phyloP scores from a whole-genome alignment of 53 echinoderm and acorn worm genomes.

The Holothuria scabra region DNA sequence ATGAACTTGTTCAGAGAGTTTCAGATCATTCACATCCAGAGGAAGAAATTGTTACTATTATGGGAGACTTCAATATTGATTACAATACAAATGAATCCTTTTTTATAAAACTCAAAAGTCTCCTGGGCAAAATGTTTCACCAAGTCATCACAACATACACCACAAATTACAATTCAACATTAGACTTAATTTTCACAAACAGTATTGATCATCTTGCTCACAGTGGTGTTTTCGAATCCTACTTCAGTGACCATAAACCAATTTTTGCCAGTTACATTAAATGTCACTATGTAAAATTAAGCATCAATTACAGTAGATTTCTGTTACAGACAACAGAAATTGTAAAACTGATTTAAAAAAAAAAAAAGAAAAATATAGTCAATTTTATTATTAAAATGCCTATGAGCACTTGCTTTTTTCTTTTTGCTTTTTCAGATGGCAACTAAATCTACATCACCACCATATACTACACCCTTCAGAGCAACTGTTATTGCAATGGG shows the following conservation, averaged over 20 bases:
- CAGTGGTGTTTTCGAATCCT: constrained; percentile 16
- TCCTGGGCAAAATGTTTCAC: not conserved
- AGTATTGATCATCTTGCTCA: not conserved
- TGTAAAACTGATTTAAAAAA: too few relatives aligned
- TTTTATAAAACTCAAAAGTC: not conserved
- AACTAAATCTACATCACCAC: too few relatives aligned
- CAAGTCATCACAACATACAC: not conserved
- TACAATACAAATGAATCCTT: not conserved
- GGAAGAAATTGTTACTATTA: constrained; percentile 13
- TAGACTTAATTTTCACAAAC: constrained; percentile 16
- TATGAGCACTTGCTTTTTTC: too few relatives aligned
- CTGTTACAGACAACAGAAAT: too few relatives aligned
- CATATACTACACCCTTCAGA: too few relatives aligned
- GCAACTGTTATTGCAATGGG: too few relatives aligned
- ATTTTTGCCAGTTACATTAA: not conserved
- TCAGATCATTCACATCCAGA: not conserved
- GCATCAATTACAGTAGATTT: too few relatives aligned
- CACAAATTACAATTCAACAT: not conserved
- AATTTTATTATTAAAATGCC: too few relatives aligned
- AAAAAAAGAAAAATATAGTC: too few relatives aligned
- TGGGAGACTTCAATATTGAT: constrained; percentile 6
- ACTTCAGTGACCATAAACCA: constrained; percentile 34
- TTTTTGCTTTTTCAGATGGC: too few relatives aligned
- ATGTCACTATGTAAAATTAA: too few relatives aligned
- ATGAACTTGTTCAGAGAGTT: not conserved